Evolutionary conservation across 2,797 vertebrate genomes (phyloP).

Genomic region (Acrossocheilus fasciatus): DNA sequence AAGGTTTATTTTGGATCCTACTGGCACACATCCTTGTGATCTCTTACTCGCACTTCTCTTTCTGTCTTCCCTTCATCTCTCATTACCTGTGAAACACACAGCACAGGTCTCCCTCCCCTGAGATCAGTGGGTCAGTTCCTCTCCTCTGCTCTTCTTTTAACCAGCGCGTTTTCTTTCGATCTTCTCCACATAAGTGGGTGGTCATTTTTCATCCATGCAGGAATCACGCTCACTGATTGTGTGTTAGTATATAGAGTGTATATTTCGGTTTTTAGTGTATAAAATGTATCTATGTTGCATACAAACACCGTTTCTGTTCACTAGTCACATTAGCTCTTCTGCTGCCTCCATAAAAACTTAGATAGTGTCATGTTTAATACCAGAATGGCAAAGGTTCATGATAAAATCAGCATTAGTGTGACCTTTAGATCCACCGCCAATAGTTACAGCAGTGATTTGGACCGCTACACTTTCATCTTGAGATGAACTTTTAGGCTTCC

Average conservation of each 20-base stretch:
- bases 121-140: slow-evolving; percentile 5
- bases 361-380: not conserved
- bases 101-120: not conserved
- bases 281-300: not conserved
- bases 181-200: slow-evolving; percentile 8
- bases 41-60: not conserved
- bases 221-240: not conserved
- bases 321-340: not conserved
- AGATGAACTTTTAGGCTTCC: not conserved
- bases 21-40: not conserved
- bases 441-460: not conserved
- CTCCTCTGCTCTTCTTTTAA: not conserved
- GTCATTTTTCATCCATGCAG: not conserved
- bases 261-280: not conserved
- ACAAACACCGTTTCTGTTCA: not conserved
- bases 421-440: not conserved
- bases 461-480: slow-evolving; percentile 14
- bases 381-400: not conserved
- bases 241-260: not conserved
- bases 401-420: not conserved
- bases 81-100: slow-evolving; percentile 3
- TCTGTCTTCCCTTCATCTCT: not conserved
- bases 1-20: not conserved
- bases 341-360: not conserved
- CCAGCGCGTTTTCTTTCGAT: not conserved